Evolutionary conservation across 1,140 invertebrate genomes (phyloP).

Genomic region (Drosophila mojavensis): DNA sequence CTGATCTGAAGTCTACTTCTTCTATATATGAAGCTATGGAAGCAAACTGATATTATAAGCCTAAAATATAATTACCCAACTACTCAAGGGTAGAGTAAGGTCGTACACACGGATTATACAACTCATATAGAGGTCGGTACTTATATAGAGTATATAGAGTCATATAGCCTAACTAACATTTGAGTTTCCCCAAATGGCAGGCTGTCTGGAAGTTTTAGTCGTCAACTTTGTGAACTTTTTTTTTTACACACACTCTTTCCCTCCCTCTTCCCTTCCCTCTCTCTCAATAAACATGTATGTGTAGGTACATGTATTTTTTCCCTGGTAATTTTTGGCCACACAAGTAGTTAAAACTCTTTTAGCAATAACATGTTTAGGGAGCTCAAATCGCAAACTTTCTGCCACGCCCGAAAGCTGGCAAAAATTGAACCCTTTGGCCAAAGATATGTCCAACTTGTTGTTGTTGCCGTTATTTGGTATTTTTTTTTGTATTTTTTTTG

Average conservation of each 20-base stretch:
- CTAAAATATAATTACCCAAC: too few species aligned
- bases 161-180: conserved; percentile 39
- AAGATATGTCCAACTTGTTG: conserved; percentile 12
- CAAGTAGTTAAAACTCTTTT: conserved; percentile 57
- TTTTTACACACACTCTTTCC: neutral
- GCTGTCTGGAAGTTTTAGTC: neutral
- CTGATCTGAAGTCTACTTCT: too few species aligned
- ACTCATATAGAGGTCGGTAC: neutral
- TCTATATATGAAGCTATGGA: too few species aligned
- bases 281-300: neutral
- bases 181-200: conserved; percentile 1
- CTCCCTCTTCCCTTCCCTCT: neutral
- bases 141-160: conserved; percentile 15
- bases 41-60: too few species aligned
- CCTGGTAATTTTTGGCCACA: conserved; percentile 40
- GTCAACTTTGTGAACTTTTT: conserved; percentile 34
- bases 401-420: conserved; percentile 4
- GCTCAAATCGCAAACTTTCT: conserved; percentile 43
- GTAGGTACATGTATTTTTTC: conserved; percentile 3
- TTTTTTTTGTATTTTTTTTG: neutral
- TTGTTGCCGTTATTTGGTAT: neutral
- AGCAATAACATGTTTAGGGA: conserved; percentile 44
- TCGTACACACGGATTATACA: neutral
- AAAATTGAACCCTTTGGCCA: conserved; percentile 13
- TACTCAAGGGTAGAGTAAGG: neutral